These are phyloP conservation scores for Myopa tessellatipennis DNA, from an alignment of 2,888 invertebrate species.

Conservation along the genomic window DNA sequence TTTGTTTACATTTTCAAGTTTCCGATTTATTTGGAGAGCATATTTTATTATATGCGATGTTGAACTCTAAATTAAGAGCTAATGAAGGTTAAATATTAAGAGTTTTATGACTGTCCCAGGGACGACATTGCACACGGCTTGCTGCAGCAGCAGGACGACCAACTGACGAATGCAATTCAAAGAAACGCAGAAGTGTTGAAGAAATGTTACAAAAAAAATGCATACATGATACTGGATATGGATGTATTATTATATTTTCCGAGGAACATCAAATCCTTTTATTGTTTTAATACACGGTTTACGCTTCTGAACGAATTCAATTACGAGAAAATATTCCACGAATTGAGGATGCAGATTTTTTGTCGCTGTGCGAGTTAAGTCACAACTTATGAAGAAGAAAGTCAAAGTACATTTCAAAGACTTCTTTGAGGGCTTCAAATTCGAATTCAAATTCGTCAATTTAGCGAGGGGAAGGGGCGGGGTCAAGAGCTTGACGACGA, in stretches of 20 bases:
- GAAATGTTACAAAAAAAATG: background rate
- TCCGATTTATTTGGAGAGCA: slow-evolving; percentile 11
- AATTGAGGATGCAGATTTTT: background rate
- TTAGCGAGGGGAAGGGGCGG: too few relatives aligned
- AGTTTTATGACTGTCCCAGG: slow-evolving; percentile 3
- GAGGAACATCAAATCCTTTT: slow-evolving; percentile 12
- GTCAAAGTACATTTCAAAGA: too few relatives aligned
- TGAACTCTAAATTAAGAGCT: slow-evolving; percentile 16
- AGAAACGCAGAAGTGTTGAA: background rate
- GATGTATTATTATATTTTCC: background rate
- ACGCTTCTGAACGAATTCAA: background rate
- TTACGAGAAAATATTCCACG: background rate
- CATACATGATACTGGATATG: background rate
- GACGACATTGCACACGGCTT: background rate
- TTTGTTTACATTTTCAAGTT: background rate
- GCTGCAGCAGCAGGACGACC: background rate
- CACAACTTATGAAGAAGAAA: too few relatives aligned
- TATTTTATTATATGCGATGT: slow-evolving; percentile 6
- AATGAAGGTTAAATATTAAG: slow-evolving; percentile 27
- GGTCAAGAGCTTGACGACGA: too few relatives aligned
- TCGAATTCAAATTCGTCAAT: too few relatives aligned
- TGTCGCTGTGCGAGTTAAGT: too few relatives aligned
- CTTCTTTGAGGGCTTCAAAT: too few relatives aligned
- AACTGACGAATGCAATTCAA: background rate
- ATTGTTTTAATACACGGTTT: background rate